Conservation (phyloP, 2,797 vertebrate species). For the Cossypha polioptera region DNA sequence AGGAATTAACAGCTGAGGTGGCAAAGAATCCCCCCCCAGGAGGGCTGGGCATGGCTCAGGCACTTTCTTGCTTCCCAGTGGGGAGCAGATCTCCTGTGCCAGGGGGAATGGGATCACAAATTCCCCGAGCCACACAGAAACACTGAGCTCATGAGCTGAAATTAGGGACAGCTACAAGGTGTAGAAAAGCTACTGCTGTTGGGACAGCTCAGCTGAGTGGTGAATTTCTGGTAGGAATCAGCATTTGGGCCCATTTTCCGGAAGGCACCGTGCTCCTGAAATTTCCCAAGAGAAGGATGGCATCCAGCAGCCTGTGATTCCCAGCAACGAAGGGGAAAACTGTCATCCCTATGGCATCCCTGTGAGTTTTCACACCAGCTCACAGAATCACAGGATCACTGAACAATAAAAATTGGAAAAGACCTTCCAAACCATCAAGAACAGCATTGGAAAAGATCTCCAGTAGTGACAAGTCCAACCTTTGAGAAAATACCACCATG, state of each 20-base stretch:
- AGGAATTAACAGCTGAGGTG: constrained; percentile 2
- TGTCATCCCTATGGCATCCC: neutral
- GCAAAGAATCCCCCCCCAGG: neutral
- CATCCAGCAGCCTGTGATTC: neutral
- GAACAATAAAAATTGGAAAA: neutral
- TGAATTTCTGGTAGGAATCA: neutral
- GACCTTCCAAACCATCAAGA: neutral
- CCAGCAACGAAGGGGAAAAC: neutral
- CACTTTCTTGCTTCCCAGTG: neutral
- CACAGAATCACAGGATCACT: neutral
- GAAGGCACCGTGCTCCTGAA: fast-evolving
- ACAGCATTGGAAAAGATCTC: neutral
- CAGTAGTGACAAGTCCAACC: neutral
- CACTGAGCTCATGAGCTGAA: neutral
- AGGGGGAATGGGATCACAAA: neutral
- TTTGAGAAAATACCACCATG: neutral
- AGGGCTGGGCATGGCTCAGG: neutral
- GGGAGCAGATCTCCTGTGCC: neutral
- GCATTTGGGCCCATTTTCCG: neutral
- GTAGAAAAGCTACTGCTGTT: neutral
- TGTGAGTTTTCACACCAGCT: neutral
- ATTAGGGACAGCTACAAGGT: neutral
- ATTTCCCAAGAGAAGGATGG: neutral
- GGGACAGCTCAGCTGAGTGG: neutral
- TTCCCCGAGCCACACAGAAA: neutral